These are phyloP conservation scores for Aphaenogaster ashmeadi DNA, from an alignment of 1,140 invertebrate genomes.

Conservation along the genomic window DNA sequence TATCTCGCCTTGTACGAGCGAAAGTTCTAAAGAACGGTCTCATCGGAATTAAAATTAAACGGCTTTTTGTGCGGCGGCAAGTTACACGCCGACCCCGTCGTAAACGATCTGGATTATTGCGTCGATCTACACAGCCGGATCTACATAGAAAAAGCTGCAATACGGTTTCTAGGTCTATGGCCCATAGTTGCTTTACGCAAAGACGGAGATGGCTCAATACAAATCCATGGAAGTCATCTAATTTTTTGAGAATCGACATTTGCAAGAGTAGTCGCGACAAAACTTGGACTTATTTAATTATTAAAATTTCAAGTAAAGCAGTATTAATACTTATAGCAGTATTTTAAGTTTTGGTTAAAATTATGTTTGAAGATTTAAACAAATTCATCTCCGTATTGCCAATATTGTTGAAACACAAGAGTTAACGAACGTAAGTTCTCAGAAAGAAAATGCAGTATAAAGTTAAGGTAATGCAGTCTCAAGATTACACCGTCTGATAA, in stretches of 20 bases:
- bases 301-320: neutral
- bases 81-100: neutral
- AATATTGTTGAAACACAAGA: neutral
- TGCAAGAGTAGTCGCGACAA: neutral
- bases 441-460: neutral
- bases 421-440: neutral
- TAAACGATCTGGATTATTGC: slow-evolving; percentile 53
- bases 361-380: neutral
- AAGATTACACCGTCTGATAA: neutral
- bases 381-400: neutral
- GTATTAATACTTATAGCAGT: neutral
- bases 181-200: neutral
- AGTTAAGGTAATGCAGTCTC: neutral
- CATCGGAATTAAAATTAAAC: slow-evolving; percentile 34
- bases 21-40: slow-evolving; percentile 44
- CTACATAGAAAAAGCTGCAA: slow-evolving; percentile 21
- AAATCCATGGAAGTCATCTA: neutral
- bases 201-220: neutral
- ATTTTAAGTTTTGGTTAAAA: neutral
- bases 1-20: neutral
- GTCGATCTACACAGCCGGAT: neutral
- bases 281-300: neutral
- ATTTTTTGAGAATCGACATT: neutral
- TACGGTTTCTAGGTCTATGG: neutral
- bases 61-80: neutral